These are phyloP conservation scores for Pachliopta kotzebuea DNA, from an alignment of 2,888 invertebrate species.

Conservation along the genomic window DNA sequence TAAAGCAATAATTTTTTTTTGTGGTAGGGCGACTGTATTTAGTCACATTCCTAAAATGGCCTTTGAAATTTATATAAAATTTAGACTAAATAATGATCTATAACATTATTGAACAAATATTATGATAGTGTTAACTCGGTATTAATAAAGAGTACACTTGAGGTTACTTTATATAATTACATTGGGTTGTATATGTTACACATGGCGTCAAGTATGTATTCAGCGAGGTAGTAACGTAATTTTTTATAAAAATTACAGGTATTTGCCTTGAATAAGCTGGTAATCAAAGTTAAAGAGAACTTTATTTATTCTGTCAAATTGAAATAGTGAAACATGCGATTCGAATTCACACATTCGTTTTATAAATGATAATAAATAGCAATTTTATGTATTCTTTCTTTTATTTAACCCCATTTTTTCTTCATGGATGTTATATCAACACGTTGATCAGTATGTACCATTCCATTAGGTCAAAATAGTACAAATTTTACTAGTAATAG, in stretches of 20 bases:
- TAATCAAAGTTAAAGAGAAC: conserved; percentile 56
- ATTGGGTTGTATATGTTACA: conserved; percentile 74
- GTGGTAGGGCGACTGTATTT: conserved; percentile 12
- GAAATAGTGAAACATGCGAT: conserved; percentile 53
- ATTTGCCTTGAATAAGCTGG: conserved; percentile 48
- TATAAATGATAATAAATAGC: conserved; percentile 56
- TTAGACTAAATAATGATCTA: conserved; percentile 32
- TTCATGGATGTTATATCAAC: too few relatives aligned
- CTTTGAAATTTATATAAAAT: conserved; percentile 33
- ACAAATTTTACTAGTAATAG: too few relatives aligned
- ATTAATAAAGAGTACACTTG: conserved; percentile 64
- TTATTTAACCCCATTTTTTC: neutral
- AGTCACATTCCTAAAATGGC: conserved; percentile 52
- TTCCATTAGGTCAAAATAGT: too few relatives aligned
- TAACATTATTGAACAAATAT: conserved; percentile 65
- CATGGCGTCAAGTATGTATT: conserved; percentile 48
- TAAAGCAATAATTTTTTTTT: neutral
- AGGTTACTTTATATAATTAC: conserved; percentile 77
- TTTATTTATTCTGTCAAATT: conserved; percentile 70
- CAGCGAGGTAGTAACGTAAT: conserved; percentile 50
- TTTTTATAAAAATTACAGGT: conserved; percentile 64
- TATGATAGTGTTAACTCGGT: conserved; percentile 65
- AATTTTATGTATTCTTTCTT: conserved; percentile 52
- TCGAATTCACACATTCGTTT: conserved; percentile 57
- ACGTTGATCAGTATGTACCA: too few relatives aligned